Base-by-base conservation (phyloP, 2,113 vertebrate genomes). In the Semnopithecus entellus region DNA sequence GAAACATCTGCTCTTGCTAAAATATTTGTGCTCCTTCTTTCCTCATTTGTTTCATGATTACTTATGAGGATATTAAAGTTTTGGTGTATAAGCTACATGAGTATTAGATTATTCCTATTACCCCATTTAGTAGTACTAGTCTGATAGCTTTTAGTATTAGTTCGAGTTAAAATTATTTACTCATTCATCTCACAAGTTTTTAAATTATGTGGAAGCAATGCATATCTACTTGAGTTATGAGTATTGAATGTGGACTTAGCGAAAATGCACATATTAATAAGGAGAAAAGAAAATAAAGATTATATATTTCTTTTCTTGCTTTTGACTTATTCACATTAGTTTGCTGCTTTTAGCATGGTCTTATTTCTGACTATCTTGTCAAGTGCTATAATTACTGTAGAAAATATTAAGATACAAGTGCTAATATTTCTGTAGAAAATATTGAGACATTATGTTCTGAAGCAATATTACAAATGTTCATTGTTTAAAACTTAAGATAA, bases 121-220 rank as follows among this genome's bases (percentile, higher is more conserved):
- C 9, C 11, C 1, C 18, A 13, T 70, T 80, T 90, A 38, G 38
- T 57, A 48, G 6, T 80, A 72, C 35, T 68, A 38, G 64, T 80
- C 27, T 64, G 17, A 5, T 43, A 85, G 20, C 20, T 83, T 80
- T 75, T 20, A 92, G 12, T 57, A 8, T 50, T 55, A 92, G 30
- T 92, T 95, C 9, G 73, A 84, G 22, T 81, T 95, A 68, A 86
- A 88, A 90, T 92, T 86, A 61, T 84, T 89, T 38, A 91, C 4
- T 45, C 13, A 83, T 8, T 95, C 40, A 84, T 52, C 45, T 76
- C 70, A 50, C 17, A 18, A 68, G 14, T 35, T 82, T 85, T 95
- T 2, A 50, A 91, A 76, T 50, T 55, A 91, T 57, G 16, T 79
- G 6, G 23, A 72, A 89, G 10, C 30, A 59, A 85, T 81, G 3